Evolutionary conservation across 2,797 vertebrate species (phyloP).

Genomic region (Sternotherus odoratus): DNA sequence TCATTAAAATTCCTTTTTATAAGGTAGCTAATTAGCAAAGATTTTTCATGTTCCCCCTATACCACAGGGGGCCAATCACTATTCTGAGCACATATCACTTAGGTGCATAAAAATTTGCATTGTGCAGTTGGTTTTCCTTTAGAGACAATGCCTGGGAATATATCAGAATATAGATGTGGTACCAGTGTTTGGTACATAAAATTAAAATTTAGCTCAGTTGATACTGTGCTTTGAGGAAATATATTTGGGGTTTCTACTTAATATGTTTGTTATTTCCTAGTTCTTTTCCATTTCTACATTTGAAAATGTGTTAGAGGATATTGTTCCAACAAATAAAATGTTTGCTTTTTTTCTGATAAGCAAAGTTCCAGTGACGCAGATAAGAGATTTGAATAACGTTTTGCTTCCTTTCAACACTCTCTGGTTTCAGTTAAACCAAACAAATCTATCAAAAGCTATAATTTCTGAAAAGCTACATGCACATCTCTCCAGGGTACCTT

Average conservation of each 20-base stretch:
- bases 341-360: neutral
- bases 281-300: slow-evolving; percentile 5
- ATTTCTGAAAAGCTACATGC: neutral
- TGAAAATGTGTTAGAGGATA: slow-evolving; percentile 42
- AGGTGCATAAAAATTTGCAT: slow-evolving; percentile 81
- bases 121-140: slow-evolving; percentile 71
- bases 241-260: slow-evolving; percentile 13
- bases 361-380: slow-evolving; percentile 12
- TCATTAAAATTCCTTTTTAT: slow-evolving; percentile 78
- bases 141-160: slow-evolving; percentile 68
- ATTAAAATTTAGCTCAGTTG: slow-evolving; percentile 32
- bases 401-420: neutral
- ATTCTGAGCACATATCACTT: slow-evolving; percentile 81
- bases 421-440: neutral
- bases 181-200: slow-evolving; percentile 19
- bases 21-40: slow-evolving; percentile 80
- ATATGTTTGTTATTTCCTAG: neutral
- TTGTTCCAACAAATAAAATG: slow-evolving; percentile 18
- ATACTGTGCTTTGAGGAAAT: slow-evolving; percentile 22
- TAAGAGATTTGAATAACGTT: neutral
- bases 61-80: slow-evolving; percentile 71
- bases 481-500: neutral
- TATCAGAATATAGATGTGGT: slow-evolving; percentile 64
- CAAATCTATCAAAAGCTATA: neutral
- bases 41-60: slow-evolving; percentile 78